A percentile compares a stretch with the other conserved stretches of the same genome.
phyloP scores from a whole-genome alignment of 2,113 vertebrate species.

The Danionella cerebrum region DNA sequence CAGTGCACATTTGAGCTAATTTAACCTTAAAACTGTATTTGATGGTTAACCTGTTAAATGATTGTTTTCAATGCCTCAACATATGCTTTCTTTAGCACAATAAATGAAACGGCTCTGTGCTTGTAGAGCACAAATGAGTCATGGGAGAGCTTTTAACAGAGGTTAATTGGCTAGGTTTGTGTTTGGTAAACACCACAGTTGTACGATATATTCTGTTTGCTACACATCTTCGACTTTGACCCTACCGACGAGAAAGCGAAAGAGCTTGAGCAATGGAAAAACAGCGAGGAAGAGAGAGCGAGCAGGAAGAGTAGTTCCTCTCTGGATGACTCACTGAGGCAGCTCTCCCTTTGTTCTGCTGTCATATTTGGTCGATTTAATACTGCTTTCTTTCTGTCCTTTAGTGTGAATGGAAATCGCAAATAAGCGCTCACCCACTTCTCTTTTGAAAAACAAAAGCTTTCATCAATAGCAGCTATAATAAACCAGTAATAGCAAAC shows the following conservation, averaged over 20 bases:
- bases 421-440: constrained; percentile 9
- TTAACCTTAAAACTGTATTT: too few relatives aligned
- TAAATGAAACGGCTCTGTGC: constrained; percentile 3
- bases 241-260: neutral
- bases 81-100: neutral
- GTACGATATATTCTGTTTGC: neutral
- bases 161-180: constrained; percentile 12
- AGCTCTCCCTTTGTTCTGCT: constrained; percentile 60
- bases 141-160: neutral
- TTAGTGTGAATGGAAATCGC: constrained; percentile 17
- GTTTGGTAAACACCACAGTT: constrained; percentile 7
- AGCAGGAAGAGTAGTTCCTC: constrained; percentile 62
- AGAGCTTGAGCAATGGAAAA: neutral
- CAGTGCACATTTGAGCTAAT: too few relatives aligned
- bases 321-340: constrained; percentile 65
- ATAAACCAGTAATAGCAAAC: neutral
- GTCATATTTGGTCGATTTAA: constrained; percentile 61
- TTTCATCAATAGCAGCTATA: neutral
- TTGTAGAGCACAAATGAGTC: constrained; percentile 3
- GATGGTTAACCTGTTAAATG: too few relatives aligned
- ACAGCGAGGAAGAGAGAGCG: constrained; percentile 8
- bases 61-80: too few relatives aligned
- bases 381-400: constrained; percentile 39
- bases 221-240: neutral
- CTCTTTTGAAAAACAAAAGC: neutral